Evolutionary conservation across 2,888 invertebrate species (phyloP).

Genomic region (Toxonevra muliebris): DNA sequence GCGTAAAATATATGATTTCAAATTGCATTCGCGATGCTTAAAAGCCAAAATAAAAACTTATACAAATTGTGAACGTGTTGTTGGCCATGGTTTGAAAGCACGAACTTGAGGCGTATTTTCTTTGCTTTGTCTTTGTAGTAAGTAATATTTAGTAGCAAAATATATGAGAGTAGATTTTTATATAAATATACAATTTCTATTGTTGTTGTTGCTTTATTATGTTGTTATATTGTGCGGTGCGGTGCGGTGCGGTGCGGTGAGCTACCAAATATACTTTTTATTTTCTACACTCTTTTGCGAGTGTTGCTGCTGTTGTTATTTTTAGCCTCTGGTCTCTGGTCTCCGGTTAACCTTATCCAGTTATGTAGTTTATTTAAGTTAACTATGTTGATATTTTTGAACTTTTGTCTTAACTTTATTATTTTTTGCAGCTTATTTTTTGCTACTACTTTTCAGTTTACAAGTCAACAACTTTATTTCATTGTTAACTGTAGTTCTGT

Average conservation of each 20-base stretch:
- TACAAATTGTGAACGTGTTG: neutral
- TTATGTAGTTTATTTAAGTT: conserved; percentile 6
- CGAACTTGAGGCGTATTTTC: conserved; percentile 25
- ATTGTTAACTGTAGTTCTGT: neutral
- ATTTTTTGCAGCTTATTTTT: neutral
- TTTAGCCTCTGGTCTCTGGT: conserved; percentile 6
- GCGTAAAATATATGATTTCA: neutral
- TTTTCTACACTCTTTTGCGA: conserved; percentile 11
- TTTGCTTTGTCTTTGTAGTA: neutral
- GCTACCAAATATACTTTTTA: conserved; percentile 21
- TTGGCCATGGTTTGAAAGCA: conserved; percentile 13
- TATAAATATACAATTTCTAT: no score
- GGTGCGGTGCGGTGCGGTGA: neutral
- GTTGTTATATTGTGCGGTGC: neutral
- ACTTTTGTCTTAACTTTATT: neutral
- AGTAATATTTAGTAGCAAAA: no score
- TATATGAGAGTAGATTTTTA: no score
- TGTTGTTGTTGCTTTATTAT: no score
- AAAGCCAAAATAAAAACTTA: neutral
- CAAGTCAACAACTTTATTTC: neutral
- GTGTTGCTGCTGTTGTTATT: conserved; percentile 18
- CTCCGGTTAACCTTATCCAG: neutral
- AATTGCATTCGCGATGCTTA: conserved; percentile 14
- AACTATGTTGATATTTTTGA: no score
- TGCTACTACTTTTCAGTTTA: neutral